Conservation (phyloP, 2,797 vertebrate species). For the Poeciliopsis paucimaculata region DNA sequence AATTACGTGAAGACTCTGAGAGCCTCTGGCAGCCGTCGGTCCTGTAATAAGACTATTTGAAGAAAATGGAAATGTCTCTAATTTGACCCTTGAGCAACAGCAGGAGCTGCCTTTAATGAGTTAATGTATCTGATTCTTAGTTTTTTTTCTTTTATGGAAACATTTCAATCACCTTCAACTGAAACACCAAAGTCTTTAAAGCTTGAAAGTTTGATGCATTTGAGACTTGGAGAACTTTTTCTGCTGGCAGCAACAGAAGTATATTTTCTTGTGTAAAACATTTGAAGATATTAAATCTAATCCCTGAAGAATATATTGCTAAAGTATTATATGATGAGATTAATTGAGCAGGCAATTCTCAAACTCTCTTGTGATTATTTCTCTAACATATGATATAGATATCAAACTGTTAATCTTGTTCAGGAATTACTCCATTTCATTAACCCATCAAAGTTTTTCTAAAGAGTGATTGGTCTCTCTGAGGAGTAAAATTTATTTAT, state of each 20-base stretch:
- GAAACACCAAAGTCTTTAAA: constrained; percentile 57
- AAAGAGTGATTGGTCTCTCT: neutral
- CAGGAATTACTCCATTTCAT: neutral
- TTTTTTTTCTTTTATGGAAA: constrained; percentile 70
- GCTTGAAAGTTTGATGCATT: constrained; percentile 70
- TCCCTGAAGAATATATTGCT: constrained; percentile 12
- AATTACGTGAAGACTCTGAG: constrained; percentile 76
- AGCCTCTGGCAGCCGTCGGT: constrained; percentile 73
- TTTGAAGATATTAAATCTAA: constrained; percentile 35
- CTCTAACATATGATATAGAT: neutral
- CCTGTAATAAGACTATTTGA: constrained; percentile 81
- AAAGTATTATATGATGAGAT: neutral
- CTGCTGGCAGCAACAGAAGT: constrained; percentile 43
- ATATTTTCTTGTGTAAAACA: constrained; percentile 30
- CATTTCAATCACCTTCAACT: constrained; percentile 75
- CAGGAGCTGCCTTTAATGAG: constrained; percentile 45
- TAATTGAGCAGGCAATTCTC: neutral
- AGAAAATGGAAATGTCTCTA: constrained; percentile 80
- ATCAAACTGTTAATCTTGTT: neutral
- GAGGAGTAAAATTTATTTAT: neutral
- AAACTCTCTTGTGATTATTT: neutral
- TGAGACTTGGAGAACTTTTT: constrained; percentile 63
- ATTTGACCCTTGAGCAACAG: constrained; percentile 71
- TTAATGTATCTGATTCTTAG: constrained; percentile 55
- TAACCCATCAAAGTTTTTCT: neutral